Percentiles rank a stretch among this genome's conserved stretches.
Conservation (phyloP, 2,888 invertebrate species). For the Chesias legatella region DNA sequence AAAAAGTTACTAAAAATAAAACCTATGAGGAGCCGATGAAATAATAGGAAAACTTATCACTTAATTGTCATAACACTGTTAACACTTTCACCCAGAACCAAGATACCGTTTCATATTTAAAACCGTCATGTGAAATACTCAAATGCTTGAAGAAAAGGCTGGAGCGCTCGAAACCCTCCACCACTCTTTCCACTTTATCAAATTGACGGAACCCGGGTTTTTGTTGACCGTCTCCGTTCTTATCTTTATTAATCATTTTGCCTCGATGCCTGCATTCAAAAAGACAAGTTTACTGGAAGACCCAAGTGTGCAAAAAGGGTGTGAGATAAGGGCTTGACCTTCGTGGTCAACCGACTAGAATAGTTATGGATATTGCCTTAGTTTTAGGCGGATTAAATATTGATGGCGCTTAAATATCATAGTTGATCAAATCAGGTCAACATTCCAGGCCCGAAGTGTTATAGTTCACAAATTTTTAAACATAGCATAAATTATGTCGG, state of each 20-base stretch:
- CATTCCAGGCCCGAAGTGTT: too few species aligned
- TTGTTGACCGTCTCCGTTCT: conserved; percentile 33
- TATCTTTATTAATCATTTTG: conserved; percentile 54
- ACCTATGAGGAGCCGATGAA: too few species aligned
- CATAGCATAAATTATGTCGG: too few species aligned
- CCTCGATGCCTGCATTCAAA: conserved; percentile 42
- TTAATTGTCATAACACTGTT: too few species aligned
- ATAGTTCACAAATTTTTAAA: too few species aligned
- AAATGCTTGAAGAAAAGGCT: not conserved
- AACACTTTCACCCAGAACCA: too few species aligned
- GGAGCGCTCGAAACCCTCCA: not conserved
- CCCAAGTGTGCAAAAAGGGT: conserved; percentile 25
- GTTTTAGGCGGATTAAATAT: conserved; percentile 21
- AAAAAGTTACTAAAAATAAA: too few species aligned
- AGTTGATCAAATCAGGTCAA: too few species aligned
- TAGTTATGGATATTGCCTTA: conserved; percentile 27
- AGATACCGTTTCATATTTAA: conserved; percentile 5
- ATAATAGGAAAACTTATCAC: too few species aligned
- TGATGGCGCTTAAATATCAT: not conserved
- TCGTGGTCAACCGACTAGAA: conserved; percentile 25
- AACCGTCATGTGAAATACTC: conserved; percentile 8
- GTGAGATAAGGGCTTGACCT: conserved; percentile 25
- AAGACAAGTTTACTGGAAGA: conserved; percentile 33
- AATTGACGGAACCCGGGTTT: conserved; percentile 32
- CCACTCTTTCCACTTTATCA: conserved; percentile 26